Evolutionary conservation across 2,888 invertebrate genomes (phyloP), one percentile per base, ranked within the genome.

Genomic region (Sussaba pulchella): DNA sequence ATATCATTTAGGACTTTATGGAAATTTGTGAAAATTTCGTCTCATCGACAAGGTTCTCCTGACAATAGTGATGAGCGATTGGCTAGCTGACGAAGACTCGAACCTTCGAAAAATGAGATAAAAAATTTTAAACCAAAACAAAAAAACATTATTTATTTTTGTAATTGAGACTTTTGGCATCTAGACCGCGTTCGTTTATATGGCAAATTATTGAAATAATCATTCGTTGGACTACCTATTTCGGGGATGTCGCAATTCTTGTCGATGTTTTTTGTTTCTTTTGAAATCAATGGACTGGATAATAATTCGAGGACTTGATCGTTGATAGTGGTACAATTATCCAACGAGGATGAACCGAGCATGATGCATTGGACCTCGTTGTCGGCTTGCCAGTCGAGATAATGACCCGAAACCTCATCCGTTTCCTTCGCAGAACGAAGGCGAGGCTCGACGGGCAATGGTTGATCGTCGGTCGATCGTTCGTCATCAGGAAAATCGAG

Each of bases 201-300:
- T n/a, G n/a, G n/a, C 21, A 1, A 31, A 63, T 50, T 14, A 78
- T 57, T 57, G 47, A 2, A 21, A 66, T 50, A 9, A 69, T 59
- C 57, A 63, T 54, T 41, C 9, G 17, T 39, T 61, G 41, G 47
- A 50, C 78, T 80, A 80, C 75, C 74, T 82, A 81, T 78, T 45
- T 9, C 26, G 36, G 50, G n/a, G 4, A 45, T 17, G 73, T 78
- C 75, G 61, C 36, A 69, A 54, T 43, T 81, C 43, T 69, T 70
- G 43, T 61, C 52, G 17, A 47, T 71, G 41, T 72, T 57, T 54
- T 82, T 41, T 47, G 39, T n/a, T 43, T 70, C 57, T 36, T 50
- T 50, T 19, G 54, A 24, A 14, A 26, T 14, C 9, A 36, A n/a
- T 10, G n/a, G 9, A 45, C 4, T 14, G n/a, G 24, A 24, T 10